A percentile compares a stretch with the other conserved stretches of the same genome.
Conservation (phyloP, 2,888 invertebrate species). For the Chelonus formosanus region DNA sequence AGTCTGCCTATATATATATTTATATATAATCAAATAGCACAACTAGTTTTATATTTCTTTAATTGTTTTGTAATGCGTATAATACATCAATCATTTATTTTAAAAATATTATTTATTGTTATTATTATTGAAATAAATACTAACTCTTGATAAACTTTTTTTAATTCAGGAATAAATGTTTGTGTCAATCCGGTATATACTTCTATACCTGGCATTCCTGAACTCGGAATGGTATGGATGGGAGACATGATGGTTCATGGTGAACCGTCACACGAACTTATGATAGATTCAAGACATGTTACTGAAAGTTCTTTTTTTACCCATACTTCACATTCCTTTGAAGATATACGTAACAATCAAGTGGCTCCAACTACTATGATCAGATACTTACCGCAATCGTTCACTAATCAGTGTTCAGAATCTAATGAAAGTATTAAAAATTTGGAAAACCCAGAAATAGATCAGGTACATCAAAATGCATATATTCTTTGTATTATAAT, state of each 20-base stretch:
- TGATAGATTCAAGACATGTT: constrained; percentile 61
- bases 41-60: too few relatives aligned
- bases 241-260: constrained; percentile 67
- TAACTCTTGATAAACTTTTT: neutral
- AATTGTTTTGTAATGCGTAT: too few relatives aligned
- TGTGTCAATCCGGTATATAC: constrained; percentile 61
- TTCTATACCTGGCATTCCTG: constrained; percentile 69
- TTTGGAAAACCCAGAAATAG: constrained; percentile 57
- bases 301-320: constrained; percentile 60
- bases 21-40: too few relatives aligned
- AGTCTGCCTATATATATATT: too few relatives aligned
- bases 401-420: constrained; percentile 60
- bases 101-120: neutral
- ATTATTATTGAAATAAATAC: too few relatives aligned
- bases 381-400: constrained; percentile 59
- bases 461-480: constrained; percentile 48
- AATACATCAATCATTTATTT: neutral
- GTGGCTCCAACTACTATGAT: constrained; percentile 61
- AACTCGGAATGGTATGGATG: constrained; percentile 77
- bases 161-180: constrained; percentile 53
- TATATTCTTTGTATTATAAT: neutral
- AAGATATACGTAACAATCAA: constrained; percentile 61
- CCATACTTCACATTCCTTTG: constrained; percentile 58
- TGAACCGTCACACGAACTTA: constrained; percentile 60
- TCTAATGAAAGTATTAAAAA: constrained; percentile 62